Evolutionary conservation across 2,888 invertebrate species (phyloP).

Genomic region (Cataglyphis altisquamis): DNA sequence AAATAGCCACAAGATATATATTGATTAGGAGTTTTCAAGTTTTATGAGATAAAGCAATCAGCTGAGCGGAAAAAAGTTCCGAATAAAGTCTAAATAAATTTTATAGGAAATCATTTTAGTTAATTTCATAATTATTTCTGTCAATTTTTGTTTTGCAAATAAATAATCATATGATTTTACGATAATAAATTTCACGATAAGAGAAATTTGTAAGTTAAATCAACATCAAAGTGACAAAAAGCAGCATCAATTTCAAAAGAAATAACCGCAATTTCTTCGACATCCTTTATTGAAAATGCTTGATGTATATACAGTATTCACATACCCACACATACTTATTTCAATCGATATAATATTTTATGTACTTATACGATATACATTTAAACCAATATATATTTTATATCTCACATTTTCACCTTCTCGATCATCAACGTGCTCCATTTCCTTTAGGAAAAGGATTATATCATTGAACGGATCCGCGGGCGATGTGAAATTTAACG

Average conservation of each 20-base stretch:
- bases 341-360: neutral
- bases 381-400: slow-evolving; percentile 22
- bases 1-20: neutral
- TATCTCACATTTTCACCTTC: neutral
- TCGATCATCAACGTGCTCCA: neutral
- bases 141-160: neutral
- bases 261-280: neutral
- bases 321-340: neutral
- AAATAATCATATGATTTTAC: neutral
- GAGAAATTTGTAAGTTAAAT: neutral
- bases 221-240: neutral
- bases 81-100: neutral
- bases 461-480: slow-evolving; percentile 7
- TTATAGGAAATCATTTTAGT: neutral
- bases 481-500: slow-evolving; percentile 51
- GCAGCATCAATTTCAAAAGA: neutral
- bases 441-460: slow-evolving; percentile 18
- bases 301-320: neutral
- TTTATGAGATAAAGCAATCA: neutral
- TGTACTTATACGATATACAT: too few species aligned
- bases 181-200: slow-evolving; percentile 9
- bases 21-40: neutral
- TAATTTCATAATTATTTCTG: slow-evolving; percentile 1
- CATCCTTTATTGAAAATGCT: neutral
- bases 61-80: neutral